Base-by-base conservation (phyloP, 2,113 vertebrate genomes). In the Haemorhous mexicanus region DNA sequence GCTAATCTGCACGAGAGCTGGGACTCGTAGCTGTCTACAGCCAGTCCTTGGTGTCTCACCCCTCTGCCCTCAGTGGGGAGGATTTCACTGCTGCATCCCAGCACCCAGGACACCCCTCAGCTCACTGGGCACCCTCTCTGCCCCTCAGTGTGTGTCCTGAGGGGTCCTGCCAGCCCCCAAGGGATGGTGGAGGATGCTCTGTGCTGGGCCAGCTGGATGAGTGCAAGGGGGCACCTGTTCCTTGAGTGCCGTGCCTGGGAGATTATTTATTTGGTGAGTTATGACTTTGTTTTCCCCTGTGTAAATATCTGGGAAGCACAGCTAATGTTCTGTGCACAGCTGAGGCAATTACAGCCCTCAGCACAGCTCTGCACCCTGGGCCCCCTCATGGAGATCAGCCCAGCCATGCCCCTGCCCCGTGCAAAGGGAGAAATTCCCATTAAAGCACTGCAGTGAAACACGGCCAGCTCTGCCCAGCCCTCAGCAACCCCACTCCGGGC, bases 281-380 rank as follows among this genome's bases (percentile, higher is more conserved):
- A 96, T 94, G 93, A 74, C 93, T 96, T 86, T 95, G 90, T 95
- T 95, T 97, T 95, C 93, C 76, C 76, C 18, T 91, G 90, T 95
- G 94, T 93, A 96, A 96, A 96, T 95, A 95, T 80, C 68, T 91
- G 79, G 82, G 92, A 96, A 96, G 90, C 23, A 5, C 64, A 88
- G 93, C 92, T 96, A 90, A 94, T 88, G 88, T 92, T 94, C 94
- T 96, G 93, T 90, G 79, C 68, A 33, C 59, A 80, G 79, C 63
- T 15, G 1, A 94, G 94, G 83, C 87, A 91, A 92, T 95, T 90
- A 84, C 75, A 95, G 44, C 59, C 62, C 55, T 83, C 61, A 63
- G 61, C 13, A 1, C 52, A 63, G 79, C 43, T 23, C 53, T 2
- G 18, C 41, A 30, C 23, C 73, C 66, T 28, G 1, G 0, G 13